These are phyloP conservation scores for Hyphantria cunea DNA, from an alignment of 1,140 invertebrate genomes.

Conservation along the genomic window DNA sequence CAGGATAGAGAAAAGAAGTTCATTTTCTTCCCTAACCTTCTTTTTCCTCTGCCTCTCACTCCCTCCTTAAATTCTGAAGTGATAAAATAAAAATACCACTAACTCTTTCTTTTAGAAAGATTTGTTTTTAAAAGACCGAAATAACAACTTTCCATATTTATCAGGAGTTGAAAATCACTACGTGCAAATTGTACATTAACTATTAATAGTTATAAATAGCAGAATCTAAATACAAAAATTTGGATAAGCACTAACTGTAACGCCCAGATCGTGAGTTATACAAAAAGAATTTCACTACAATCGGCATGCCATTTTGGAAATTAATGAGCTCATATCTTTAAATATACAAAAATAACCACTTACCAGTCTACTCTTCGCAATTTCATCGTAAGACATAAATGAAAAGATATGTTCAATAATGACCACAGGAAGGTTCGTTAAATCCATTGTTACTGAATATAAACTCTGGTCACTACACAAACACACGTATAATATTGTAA, in stretches of 20 bases:
- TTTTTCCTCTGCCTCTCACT: no score
- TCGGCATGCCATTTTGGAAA: conserved; percentile 3
- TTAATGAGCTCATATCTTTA: conserved; percentile 5
- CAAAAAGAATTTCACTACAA: background rate
- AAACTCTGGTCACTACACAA: conserved; percentile 33
- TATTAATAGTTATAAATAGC: conserved; percentile 26
- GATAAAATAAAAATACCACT: no score
- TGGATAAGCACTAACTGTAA: background rate
- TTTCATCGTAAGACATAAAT: conserved; percentile 90
- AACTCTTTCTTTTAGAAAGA: no score
- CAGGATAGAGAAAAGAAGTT: no score
- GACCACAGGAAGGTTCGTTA: conserved; percentile 87
- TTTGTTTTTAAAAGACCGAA: no score
- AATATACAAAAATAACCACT: conserved; percentile 61
- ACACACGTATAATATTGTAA: conserved; percentile 22
- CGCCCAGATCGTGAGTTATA: conserved; percentile 26
- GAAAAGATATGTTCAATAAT: conserved; percentile 91
- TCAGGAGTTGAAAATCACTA: no score
- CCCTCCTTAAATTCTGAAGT: no score
- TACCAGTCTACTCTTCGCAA: conserved; percentile 90
- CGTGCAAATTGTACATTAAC: no score
- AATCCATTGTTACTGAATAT: conserved; percentile 65
- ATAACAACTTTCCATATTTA: no score
- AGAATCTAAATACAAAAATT: conserved; percentile 3
- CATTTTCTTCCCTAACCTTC: no score